These are phyloP conservation scores for Euwallacea fornicatus DNA, from an alignment of 1,140 invertebrate species.

Conservation along the genomic window DNA sequence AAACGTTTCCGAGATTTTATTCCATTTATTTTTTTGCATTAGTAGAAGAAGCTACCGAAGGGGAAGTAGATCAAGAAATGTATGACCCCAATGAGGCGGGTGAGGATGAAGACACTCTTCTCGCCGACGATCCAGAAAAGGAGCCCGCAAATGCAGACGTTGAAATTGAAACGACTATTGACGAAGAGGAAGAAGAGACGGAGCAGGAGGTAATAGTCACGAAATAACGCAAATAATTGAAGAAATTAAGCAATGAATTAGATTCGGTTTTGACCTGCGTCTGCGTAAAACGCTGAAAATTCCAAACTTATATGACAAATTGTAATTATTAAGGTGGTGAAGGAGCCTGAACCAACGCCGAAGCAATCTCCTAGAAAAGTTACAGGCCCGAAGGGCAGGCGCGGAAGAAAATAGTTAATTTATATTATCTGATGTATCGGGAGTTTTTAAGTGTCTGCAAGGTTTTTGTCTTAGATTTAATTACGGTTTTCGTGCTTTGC, in stretches of 20 bases:
- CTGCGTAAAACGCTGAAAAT: no score
- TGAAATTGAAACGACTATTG: conserved; percentile 28
- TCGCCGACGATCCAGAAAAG: conserved; percentile 31
- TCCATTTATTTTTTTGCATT: conserved; percentile 1
- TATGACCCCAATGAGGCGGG: conserved; percentile 50
- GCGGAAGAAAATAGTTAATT: conserved; percentile 17
- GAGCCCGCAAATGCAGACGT: conserved; percentile 23
- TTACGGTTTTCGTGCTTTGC: no score
- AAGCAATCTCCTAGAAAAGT: not conserved
- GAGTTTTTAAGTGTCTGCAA: no score
- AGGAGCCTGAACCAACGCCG: not conserved
- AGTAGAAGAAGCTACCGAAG: not conserved
- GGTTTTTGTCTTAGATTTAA: no score
- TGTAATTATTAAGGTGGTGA: not conserved
- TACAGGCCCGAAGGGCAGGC: conserved; percentile 35
- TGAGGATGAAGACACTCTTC: conserved; percentile 37
- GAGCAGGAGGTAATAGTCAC: conserved; percentile 13
- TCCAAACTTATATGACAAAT: not conserved
- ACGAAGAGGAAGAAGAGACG: conserved; percentile 30
- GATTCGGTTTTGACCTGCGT: not conserved
- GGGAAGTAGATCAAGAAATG: conserved; percentile 41
- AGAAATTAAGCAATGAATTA: not conserved
- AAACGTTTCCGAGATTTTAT: not conserved
- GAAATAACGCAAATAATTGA: not conserved
- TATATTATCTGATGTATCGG: no score